Percentiles rank a stretch among this genome's conserved stretches.
phyloP scores from a whole-genome alignment of 2,888 invertebrate species.

The Lypha dubia region DNA sequence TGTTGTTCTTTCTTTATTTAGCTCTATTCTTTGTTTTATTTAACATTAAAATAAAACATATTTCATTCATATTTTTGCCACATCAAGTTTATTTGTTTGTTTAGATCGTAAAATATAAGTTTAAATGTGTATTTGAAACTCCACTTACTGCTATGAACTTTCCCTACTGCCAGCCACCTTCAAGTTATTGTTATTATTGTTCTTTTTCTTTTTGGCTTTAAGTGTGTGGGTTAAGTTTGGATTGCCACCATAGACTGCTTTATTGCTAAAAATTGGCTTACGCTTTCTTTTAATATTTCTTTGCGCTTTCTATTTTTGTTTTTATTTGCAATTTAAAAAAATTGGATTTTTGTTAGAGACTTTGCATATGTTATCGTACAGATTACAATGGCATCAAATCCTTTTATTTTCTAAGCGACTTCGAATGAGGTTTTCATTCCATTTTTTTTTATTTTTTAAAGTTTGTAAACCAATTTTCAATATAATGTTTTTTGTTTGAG shows the following conservation, averaged over 20 bases:
- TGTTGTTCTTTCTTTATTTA: slow-evolving; percentile 7
- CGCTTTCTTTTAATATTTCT: slow-evolving; percentile 8
- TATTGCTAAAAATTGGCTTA: slow-evolving; percentile 40
- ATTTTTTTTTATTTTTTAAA: too few relatives aligned
- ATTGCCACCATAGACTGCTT: slow-evolving; percentile 49
- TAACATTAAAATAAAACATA: not conserved
- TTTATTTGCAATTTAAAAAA: not conserved
- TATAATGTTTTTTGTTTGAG: too few relatives aligned
- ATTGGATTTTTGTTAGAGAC: not conserved
- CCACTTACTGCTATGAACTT: slow-evolving; percentile 47
- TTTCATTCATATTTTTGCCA: not conserved
- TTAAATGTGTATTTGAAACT: slow-evolving; percentile 7
- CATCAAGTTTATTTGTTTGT: slow-evolving; percentile 14
- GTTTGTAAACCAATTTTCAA: too few relatives aligned
- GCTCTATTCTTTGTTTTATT: not conserved
- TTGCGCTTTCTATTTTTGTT: slow-evolving; percentile 1
- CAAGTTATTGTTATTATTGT: slow-evolving; percentile 10
- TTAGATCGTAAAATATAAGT: slow-evolving; percentile 11
- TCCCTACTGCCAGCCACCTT: slow-evolving; percentile 17
- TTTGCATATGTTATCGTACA: not conserved
- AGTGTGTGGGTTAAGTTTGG: slow-evolving; percentile 14
- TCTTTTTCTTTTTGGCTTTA: slow-evolving; percentile 22
- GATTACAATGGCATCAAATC: not conserved
- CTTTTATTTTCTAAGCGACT: not conserved
- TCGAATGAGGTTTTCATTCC: too few relatives aligned